Conservation (phyloP, 2,888 invertebrate genomes). For the Chalcosyrphus nemorum region DNA sequence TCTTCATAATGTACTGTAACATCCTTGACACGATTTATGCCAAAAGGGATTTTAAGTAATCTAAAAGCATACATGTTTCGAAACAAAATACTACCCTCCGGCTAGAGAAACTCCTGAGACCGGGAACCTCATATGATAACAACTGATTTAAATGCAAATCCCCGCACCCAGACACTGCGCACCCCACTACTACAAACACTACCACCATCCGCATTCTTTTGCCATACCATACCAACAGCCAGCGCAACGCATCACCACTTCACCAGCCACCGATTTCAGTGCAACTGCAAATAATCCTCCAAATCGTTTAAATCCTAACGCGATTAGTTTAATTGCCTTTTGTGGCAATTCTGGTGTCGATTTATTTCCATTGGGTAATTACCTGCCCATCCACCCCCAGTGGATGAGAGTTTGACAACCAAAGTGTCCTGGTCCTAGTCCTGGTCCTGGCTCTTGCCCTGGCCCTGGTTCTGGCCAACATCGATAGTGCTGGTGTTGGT, state of each 20-base stretch:
- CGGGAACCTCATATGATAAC: conserved; percentile 25
- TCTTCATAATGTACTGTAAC: neutral
- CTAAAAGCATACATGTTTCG: conserved; percentile 4
- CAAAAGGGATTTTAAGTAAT: neutral
- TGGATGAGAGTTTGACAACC: conserved; percentile 56
- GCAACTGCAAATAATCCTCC: conserved; percentile 73
- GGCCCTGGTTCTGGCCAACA: too few species aligned
- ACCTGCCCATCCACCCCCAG: conserved; percentile 62
- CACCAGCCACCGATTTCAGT: conserved; percentile 56
- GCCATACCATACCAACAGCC: neutral
- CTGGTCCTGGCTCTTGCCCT: too few species aligned
- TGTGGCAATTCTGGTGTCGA: conserved; percentile 75
- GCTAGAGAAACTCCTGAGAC: conserved; percentile 10
- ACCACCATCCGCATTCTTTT: neutral
- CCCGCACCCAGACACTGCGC: conserved; percentile 7
- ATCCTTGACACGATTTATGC: neutral
- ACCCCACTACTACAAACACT: neutral
- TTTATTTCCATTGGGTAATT: conserved; percentile 75
- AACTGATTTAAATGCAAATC: conserved; percentile 65
- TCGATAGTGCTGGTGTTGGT: conserved; percentile 60
- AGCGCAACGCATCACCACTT: conserved; percentile 41
- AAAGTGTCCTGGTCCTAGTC: conserved; percentile 64
- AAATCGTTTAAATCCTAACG: conserved; percentile 79
- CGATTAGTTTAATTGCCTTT: conserved; percentile 82
- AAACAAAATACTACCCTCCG: neutral